A percentile compares a stretch with the other conserved stretches of the same genome.
Conservation (phyloP, 2,113 vertebrate genomes). For the Pipa parva region DNA sequence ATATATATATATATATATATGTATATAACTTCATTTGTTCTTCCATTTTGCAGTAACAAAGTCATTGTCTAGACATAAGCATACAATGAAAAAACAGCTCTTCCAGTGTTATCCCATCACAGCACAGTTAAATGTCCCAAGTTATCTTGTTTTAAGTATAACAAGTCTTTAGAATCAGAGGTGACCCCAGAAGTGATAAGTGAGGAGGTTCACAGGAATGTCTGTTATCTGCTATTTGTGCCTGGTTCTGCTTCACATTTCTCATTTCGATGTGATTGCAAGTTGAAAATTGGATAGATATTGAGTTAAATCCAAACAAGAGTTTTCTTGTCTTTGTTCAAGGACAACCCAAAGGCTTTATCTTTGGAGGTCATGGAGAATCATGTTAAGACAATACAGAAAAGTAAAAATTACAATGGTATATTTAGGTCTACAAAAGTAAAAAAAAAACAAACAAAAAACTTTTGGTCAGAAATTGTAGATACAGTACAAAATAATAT, state of each 20-base stretch:
- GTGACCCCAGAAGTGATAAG: constrained; percentile 66
- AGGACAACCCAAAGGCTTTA: constrained; percentile 54
- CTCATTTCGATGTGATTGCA: constrained; percentile 70
- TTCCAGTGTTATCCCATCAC: constrained; percentile 46
- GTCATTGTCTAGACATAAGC: constrained; percentile 27
- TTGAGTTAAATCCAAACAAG: constrained; percentile 58
- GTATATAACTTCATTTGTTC: constrained; percentile 16
- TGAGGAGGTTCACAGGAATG: constrained; percentile 61
- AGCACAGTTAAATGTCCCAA: constrained; percentile 53
- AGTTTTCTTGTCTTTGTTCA: constrained; percentile 55
- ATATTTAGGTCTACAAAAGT: no score
- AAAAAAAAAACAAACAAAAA: no score
- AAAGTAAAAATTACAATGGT: not conserved
- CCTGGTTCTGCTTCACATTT: constrained; percentile 65
- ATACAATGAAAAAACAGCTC: constrained; percentile 43
- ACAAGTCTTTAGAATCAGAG: constrained; percentile 67
- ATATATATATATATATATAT: no score
- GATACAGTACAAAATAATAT: no score
- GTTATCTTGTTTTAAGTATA: constrained; percentile 63
- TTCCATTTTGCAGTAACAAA: constrained; percentile 1
- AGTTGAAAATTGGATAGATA: constrained; percentile 69
- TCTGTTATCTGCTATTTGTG: constrained; percentile 65
- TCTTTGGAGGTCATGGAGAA: constrained; percentile 46
- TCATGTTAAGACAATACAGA: not conserved
- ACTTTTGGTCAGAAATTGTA: no score